Percentiles rank a stretch among this genome's conserved stretches.
Conservation (phyloP, 2,888 invertebrate species). For the Agonum fuliginosum region DNA sequence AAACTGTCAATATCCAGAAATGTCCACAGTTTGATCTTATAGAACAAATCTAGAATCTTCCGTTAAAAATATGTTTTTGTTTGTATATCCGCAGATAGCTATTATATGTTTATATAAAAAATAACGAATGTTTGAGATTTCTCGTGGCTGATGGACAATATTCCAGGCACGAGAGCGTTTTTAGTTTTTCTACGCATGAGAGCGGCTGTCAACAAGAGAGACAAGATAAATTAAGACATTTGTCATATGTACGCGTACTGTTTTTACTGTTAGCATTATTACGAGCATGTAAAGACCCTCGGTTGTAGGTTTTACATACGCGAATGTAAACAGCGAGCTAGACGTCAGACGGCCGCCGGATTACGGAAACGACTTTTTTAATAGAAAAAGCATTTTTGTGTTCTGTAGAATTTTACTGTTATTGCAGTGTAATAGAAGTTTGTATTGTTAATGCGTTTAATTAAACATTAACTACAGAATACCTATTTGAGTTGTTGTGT, state of each 20-base stretch:
- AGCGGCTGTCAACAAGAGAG: constrained; percentile 38
- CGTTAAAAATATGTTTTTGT: too few relatives aligned
- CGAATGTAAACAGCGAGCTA: not conserved
- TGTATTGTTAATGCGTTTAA: constrained; percentile 32
- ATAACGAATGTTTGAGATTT: constrained; percentile 5
- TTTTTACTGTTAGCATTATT: constrained; percentile 48
- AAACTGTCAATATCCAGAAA: too few relatives aligned
- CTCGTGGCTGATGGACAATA: constrained; percentile 33
- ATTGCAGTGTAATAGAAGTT: constrained; percentile 16
- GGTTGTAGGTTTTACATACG: constrained; percentile 18
- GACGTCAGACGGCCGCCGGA: not conserved
- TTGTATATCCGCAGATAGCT: not conserved
- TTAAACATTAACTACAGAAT: constrained; percentile 2
- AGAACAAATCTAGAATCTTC: too few relatives aligned
- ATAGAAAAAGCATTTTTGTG: constrained; percentile 50
- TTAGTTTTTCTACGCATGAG: constrained; percentile 33
- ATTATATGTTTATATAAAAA: constrained; percentile 16
- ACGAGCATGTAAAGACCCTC: constrained; percentile 16
- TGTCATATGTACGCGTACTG: constrained; percentile 43
- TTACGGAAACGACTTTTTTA: constrained; percentile 38
- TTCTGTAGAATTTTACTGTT: constrained; percentile 33
- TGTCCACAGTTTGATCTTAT: too few relatives aligned
- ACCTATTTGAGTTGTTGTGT: constrained; percentile 1
- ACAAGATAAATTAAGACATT: constrained; percentile 52
- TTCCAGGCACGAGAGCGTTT: constrained; percentile 27